These are phyloP conservation scores for Luidia sarsii DNA, from an alignment of 53 echinoderm and acorn worm genomes.

Conservation along the genomic window DNA sequence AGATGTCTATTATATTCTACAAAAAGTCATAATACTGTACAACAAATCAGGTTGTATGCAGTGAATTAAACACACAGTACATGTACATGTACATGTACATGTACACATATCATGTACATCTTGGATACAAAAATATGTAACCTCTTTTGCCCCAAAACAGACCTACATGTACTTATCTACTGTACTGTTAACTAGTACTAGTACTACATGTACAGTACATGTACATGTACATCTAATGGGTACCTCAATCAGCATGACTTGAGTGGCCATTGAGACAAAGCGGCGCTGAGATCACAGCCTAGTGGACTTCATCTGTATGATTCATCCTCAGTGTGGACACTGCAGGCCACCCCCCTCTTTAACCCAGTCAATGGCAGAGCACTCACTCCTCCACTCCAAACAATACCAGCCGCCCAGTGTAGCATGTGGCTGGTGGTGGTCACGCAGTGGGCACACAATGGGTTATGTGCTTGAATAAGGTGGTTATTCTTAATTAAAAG, in stretches of 20 bases:
- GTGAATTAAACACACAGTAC: too few relatives aligned
- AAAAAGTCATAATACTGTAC: too few relatives aligned
- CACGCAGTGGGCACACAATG: too few relatives aligned
- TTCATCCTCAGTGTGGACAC: background rate
- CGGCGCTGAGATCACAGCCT: slow-evolving; percentile 6
- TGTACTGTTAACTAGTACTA: background rate
- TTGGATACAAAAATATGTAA: too few relatives aligned
- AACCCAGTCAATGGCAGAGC: background rate
- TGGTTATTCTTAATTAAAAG: slow-evolving; percentile 1
- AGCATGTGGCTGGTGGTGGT: too few relatives aligned
- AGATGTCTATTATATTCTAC: too few relatives aligned
- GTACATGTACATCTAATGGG: background rate
- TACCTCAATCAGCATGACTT: slow-evolving; percentile 44
- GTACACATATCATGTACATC: too few relatives aligned
- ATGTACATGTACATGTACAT: background rate
- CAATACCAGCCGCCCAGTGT: too few relatives aligned
- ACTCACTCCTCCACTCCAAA: too few relatives aligned
- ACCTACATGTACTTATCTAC: background rate
- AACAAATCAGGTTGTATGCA: too few relatives aligned
- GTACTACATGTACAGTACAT: slow-evolving; percentile 7
- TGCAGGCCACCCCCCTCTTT: background rate
- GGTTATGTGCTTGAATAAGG: background rate
- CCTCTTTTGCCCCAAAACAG: too few relatives aligned
- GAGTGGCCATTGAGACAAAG: slow-evolving; percentile 31
- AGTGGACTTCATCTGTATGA: background rate